Evolutionary conservation across 2,113 vertebrate species (phyloP).

Genomic region (Illadopsis cleaveri): DNA sequence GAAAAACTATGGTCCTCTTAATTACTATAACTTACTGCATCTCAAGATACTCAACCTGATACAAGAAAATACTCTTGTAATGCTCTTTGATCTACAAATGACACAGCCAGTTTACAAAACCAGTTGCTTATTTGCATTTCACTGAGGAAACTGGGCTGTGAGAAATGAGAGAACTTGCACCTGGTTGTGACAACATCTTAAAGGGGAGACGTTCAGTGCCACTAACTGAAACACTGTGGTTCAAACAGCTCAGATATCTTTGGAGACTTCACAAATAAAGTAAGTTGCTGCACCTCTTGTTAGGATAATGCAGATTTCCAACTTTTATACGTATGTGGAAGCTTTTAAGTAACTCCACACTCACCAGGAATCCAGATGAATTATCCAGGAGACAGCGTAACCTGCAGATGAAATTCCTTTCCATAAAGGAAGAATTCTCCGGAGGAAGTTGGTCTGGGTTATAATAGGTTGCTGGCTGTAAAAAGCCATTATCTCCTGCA

Average conservation of each 20-base stretch:
- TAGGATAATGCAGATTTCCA: not conserved
- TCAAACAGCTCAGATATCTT: not conserved
- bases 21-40: not conserved
- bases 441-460: conserved; percentile 87
- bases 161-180: not conserved
- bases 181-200: not conserved
- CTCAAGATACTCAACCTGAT: not conserved
- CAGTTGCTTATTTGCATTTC: not conserved
- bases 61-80: not conserved
- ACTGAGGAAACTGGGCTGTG: not conserved
- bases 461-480: conserved; percentile 75
- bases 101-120: not conserved
- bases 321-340: not conserved
- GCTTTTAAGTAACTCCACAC: not conserved
- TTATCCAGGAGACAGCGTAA: conserved; percentile 94
- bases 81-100: not conserved
- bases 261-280: not conserved
- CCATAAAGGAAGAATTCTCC: conserved; percentile 90
- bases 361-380: conserved; percentile 93
- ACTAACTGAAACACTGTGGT: not conserved
- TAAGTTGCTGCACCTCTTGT: not conserved
- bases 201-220: not conserved
- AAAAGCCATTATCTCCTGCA: conserved; percentile 71
- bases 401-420: conserved; percentile 89
- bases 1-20: not conserved